These are phyloP conservation scores for Turritopsis rubra DNA, from an alignment of 30 jellyfish, hydroid and myxozoan genomes.

Conservation along the genomic window DNA sequence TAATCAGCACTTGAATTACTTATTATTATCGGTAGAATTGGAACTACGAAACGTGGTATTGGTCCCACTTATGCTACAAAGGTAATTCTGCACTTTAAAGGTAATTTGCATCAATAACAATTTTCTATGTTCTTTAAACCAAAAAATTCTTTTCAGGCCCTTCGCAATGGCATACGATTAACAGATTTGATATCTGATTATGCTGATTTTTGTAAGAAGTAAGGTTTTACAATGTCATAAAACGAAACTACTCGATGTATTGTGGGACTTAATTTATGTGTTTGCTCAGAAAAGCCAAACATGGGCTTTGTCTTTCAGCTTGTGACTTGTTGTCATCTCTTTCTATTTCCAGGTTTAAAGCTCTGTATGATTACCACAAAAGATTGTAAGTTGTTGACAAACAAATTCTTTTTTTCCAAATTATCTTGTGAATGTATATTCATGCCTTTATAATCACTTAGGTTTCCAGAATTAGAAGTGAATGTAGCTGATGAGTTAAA, in stretches of 20 bases:
- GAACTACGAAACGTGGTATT: slow-evolving; percentile 96
- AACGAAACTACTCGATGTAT: no score
- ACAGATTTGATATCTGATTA: slow-evolving; percentile 81
- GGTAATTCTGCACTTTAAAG: slow-evolving; percentile 35
- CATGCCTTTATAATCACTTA: neutral
- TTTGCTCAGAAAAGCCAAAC: no score
- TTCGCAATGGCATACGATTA: slow-evolving; percentile 88
- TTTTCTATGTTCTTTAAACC: neutral
- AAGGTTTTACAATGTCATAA: slow-evolving; percentile 21
- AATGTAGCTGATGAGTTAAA: slow-evolving; percentile 72
- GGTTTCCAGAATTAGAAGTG: slow-evolving; percentile 81
- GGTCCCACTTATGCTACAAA: slow-evolving; percentile 98
- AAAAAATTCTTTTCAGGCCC: slow-evolving; percentile 57
- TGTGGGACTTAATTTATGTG: no score
- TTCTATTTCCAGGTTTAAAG: slow-evolving; percentile 57
- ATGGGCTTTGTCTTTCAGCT: neutral
- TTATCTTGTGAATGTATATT: neutral
- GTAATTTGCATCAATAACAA: neutral
- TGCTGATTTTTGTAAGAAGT: slow-evolving; percentile 65
- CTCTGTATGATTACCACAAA: slow-evolving; percentile 59
- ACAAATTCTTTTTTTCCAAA: neutral
- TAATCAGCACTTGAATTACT: no score
- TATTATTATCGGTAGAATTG: no score
- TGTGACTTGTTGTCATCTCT: neutral
- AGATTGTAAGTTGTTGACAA: slow-evolving; percentile 42